Percentiles rank a stretch among this genome's conserved stretches.
Conservation (phyloP, 1,140 invertebrate genomes). For the Thaumetopoea pityocampa region DNA sequence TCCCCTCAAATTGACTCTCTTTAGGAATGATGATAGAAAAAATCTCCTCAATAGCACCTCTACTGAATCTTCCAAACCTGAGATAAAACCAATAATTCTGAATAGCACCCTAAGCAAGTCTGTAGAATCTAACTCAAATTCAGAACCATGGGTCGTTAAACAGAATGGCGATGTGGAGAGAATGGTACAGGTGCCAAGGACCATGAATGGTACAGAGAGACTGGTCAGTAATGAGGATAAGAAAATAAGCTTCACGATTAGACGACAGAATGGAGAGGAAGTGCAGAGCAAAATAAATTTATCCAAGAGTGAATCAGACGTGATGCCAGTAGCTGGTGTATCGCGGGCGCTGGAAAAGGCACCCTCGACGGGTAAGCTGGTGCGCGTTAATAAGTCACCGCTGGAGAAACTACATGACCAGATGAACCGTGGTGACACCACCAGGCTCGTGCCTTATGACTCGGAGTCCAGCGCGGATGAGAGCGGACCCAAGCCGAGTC, state of each 20-base stretch:
- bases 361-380: constrained; percentile 39
- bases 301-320: constrained; percentile 48
- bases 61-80: constrained; percentile 40
- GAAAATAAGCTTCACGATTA: constrained; percentile 53
- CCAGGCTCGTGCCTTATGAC: constrained; percentile 63
- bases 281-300: constrained; percentile 39
- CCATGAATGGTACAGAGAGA: constrained; percentile 52
- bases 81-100: constrained; percentile 60
- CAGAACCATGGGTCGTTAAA: constrained; percentile 67
- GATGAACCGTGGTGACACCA: constrained; percentile 52
- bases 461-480: constrained; percentile 66
- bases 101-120: constrained; percentile 61
- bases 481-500: constrained; percentile 40
- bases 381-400: constrained; percentile 51
- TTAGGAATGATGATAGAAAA: constrained; percentile 60
- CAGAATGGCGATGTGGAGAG: constrained; percentile 68
- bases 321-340: constrained; percentile 26
- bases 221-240: constrained; percentile 45
- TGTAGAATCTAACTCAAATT: constrained; percentile 40
- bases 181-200: constrained; percentile 45
- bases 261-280: constrained; percentile 42
- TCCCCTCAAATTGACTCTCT: constrained; percentile 56
- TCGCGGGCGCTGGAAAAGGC: constrained; percentile 43
- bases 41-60: constrained; percentile 38
- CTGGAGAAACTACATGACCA: constrained; percentile 65